Conservation (phyloP, 2,797 vertebrate genomes). For the Jordanella pulchra region DNA sequence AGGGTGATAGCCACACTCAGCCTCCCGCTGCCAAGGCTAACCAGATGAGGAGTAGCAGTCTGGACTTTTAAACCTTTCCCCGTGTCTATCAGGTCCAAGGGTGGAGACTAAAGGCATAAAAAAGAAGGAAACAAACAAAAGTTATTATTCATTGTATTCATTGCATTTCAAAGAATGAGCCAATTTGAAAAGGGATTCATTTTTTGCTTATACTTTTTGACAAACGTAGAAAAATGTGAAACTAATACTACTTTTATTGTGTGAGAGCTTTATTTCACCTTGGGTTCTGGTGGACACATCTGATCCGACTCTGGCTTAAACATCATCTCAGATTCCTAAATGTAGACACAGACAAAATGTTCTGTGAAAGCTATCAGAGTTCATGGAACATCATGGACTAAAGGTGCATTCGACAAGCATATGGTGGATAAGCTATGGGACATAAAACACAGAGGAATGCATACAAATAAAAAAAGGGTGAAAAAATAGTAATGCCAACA, state of each 20-base stretch:
- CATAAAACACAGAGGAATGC: conserved; percentile 13
- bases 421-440: not conserved
- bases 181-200: not conserved
- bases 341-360: not conserved
- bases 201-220: not conserved
- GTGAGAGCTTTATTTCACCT: conserved; percentile 53
- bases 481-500: no score
- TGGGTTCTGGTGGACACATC: conserved; percentile 60
- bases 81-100: conserved; percentile 82
- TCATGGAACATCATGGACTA: not conserved
- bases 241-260: not conserved
- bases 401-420: conserved; percentile 1
- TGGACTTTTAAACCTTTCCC: conserved; percentile 84
- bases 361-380: conserved; percentile 2
- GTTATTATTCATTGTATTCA: not conserved
- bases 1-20: conserved; percentile 84
- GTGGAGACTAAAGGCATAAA: conserved; percentile 66
- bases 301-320: conserved; percentile 79
- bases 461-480: conserved; percentile 5
- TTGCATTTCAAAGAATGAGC: not conserved
- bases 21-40: conserved; percentile 84
- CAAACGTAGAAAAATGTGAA: not conserved
- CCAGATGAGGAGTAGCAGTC: conserved; percentile 80
- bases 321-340: conserved; percentile 73
- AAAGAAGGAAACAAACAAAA: not conserved